These are phyloP conservation scores for Tenthredo notha DNA, from an alignment of 2,888 invertebrate genomes.

Conservation along the genomic window DNA sequence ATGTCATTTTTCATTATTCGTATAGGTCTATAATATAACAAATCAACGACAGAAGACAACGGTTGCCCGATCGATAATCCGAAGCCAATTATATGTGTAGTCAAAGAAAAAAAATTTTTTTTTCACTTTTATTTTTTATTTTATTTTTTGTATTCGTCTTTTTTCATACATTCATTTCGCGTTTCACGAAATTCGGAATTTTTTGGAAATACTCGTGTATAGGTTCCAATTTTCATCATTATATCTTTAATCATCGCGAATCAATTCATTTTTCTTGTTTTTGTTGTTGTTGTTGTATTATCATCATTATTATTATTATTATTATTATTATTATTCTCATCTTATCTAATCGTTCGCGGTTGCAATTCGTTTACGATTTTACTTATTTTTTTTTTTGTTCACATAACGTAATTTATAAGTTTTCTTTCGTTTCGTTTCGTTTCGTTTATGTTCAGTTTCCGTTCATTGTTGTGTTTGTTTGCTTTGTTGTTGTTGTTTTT, in stretches of 20 bases:
- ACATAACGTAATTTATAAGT: neutral
- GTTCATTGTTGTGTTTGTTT: conserved; percentile 10
- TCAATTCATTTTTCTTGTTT: neutral
- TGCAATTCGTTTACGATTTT: conserved; percentile 21
- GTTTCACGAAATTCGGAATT: neutral
- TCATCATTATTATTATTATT: neutral
- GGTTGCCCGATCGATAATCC: conserved; percentile 48
- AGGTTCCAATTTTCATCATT: neutral
- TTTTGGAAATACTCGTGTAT: neutral
- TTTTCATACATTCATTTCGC: neutral
- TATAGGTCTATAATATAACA: conserved; percentile 9
- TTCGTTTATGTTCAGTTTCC: neutral
- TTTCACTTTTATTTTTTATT: conserved; percentile 1
- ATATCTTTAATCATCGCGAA: neutral
- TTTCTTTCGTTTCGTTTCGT: conserved; percentile 25
- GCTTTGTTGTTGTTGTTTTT: too few species aligned
- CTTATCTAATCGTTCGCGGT: neutral
- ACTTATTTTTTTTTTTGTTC: neutral
- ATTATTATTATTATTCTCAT: neutral
- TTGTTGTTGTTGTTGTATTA: neutral
- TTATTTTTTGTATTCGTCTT: neutral
- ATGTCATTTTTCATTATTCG: conserved; percentile 6
- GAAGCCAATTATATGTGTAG: conserved; percentile 18
- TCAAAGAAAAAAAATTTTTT: conserved; percentile 45
- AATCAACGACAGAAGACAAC: conserved; percentile 13